These are phyloP conservation scores for Lampropteryx suffumata DNA, from an alignment of 2,888 invertebrate species.

Conservation along the genomic window DNA sequence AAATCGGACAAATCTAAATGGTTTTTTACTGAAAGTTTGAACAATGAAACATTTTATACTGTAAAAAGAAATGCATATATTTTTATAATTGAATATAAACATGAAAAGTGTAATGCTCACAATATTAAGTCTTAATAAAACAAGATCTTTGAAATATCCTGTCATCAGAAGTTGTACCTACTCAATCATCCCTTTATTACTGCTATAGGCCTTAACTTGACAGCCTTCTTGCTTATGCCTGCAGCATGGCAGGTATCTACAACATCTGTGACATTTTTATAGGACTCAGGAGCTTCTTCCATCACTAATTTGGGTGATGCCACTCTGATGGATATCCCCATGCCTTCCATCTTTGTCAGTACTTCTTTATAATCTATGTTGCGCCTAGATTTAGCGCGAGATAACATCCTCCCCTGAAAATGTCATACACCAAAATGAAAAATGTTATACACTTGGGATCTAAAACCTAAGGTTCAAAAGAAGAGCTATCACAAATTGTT, in stretches of 20 bases:
- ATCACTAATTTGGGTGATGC: slow-evolving; percentile 99
- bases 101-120: slow-evolving; percentile 8
- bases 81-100: slow-evolving; percentile 2
- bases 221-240: slow-evolving; percentile 97
- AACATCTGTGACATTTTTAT: slow-evolving; percentile 99
- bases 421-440: no score
- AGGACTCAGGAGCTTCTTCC: slow-evolving; percentile 99
- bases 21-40: no score
- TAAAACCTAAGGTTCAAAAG: no score
- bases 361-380: slow-evolving; percentile 97
- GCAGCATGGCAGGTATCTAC: slow-evolving; percentile 99
- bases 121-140: slow-evolving; percentile 13
- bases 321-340: slow-evolving; percentile 97
- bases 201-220: slow-evolving; percentile 98
- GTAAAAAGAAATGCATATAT: background rate
- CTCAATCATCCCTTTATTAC: slow-evolving; percentile 97
- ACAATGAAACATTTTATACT: no score
- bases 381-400: slow-evolving; percentile 97
- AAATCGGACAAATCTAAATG: slow-evolving; percentile 32
- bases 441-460: no score
- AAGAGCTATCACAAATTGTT: no score
- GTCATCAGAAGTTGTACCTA: background rate
- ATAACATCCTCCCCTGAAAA: slow-evolving; percentile 95
- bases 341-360: slow-evolving; percentile 89
- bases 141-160: background rate